These are phyloP conservation scores for Phataginus tetradactyla DNA, from an alignment of 2,797 vertebrate species.

Conservation along the genomic window DNA sequence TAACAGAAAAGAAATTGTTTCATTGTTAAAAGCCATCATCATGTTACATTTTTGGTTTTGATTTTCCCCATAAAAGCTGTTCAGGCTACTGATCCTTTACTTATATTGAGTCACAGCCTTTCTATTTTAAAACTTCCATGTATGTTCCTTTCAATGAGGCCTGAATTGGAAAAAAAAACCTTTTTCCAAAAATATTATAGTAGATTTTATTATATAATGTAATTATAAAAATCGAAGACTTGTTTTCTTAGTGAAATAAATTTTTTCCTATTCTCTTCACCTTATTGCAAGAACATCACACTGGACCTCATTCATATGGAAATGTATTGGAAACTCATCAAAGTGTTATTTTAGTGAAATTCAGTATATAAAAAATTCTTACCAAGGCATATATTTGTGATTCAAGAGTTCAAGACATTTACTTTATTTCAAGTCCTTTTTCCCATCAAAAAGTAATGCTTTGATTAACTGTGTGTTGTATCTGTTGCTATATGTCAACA, in stretches of 20 bases:
- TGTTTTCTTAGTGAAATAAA: constrained; percentile 5
- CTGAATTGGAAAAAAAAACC: neutral
- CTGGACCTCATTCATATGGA: constrained; percentile 19
- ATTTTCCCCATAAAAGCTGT: neutral
- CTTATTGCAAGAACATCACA: constrained; percentile 19
- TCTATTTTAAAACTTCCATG: neutral
- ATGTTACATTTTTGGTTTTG: neutral
- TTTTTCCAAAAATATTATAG: neutral
- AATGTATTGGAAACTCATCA: constrained; percentile 50
- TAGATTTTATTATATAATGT: neutral
- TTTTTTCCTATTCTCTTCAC: neutral
- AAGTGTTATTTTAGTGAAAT: constrained; percentile 27
- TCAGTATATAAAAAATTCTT: neutral
- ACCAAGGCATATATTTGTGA: neutral
- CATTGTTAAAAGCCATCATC: neutral
- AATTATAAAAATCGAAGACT: constrained; percentile 22
- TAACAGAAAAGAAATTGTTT: neutral
- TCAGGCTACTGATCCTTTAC: neutral
- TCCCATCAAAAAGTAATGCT: neutral
- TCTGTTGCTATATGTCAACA: neutral
- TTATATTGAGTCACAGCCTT: neutral
- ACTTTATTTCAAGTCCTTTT: neutral
- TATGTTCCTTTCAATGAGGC: neutral
- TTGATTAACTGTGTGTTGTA: neutral
- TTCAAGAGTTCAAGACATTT: neutral